Evolutionary conservation across 2,888 invertebrate species (phyloP), one percentile per base, ranked within the genome.

Genomic region (Folsomia candida): DNA sequence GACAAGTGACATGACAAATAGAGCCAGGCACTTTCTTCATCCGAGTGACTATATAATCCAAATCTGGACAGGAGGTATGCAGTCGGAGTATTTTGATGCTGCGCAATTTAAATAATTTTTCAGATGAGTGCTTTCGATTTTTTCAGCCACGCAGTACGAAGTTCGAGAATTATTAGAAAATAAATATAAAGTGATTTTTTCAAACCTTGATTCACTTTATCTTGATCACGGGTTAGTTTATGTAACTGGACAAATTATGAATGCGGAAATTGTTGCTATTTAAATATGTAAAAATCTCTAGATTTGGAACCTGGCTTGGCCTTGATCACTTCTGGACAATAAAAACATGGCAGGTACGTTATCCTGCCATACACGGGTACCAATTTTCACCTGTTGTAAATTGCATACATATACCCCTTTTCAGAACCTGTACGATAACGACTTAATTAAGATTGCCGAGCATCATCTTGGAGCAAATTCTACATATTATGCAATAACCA

Each of bases 191-290:
- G 83, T 93, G 24, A 93, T 94, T 74, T 86, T 94, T 74, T 93
- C 93, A 1, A 94, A 94, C 82, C 92, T 92, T 80, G 94, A 94
- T 81, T 91, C 91, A 0, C 83, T 92, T 0, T 94, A 94, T 82
- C 86, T 94, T 0, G 94, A 94, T 82, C 94, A 94, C 81, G 94
- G 94, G 81, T 93, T 70, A 57, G 18, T 6, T 57, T 57, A n/a
- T 9, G 24, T 24, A 57, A 4, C n/a, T 57, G 37, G 14, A 9
- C 37, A n/a, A n/a, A n/a, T n/a, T n/a, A n/a, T 51, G 51, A 51
- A 18, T 18, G 51, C 51, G 11, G 51, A 51, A 51, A 51, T 14
- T 51, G 51, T 54, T 47, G 11, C 60, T 18, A 26, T 62, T 14
- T 51, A 26, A 9, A 9, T 20, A 22, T 18, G 11, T 58, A 9